Percentiles rank a stretch among this genome's conserved stretches.
These are phyloP conservation scores for Gavia stellata DNA, from an alignment of 2,113 vertebrate species.

Conservation along the genomic window DNA sequence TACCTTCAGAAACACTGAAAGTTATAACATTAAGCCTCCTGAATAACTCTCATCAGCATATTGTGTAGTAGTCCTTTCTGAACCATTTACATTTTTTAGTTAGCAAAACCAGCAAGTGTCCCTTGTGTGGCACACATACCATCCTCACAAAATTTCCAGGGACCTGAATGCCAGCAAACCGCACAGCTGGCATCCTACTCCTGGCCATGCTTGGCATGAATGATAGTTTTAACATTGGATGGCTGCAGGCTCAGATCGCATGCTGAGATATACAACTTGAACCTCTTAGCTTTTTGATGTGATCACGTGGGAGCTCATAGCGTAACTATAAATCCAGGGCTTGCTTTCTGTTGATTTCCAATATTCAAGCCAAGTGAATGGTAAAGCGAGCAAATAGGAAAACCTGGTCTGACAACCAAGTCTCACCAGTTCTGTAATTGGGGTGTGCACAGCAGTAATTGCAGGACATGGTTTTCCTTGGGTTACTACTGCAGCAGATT, in stretches of 20 bases:
- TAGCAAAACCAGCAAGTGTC: neutral
- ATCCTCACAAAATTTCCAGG: neutral
- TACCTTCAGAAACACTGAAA: neutral
- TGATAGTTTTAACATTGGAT: fast-evolving
- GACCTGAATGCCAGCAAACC: neutral
- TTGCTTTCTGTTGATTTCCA: neutral
- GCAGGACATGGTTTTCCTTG: neutral
- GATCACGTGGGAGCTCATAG: neutral
- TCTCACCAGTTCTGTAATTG: neutral
- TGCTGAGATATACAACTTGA: fast-evolving
- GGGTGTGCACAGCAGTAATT: neutral
- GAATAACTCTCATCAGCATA: neutral
- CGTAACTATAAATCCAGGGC: neutral
- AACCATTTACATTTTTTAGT: neutral
- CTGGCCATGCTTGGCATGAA: neutral
- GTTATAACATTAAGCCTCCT: neutral
- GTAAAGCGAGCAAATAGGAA: neutral
- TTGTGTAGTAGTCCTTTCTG: neutral
- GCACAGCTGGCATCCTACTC: neutral
- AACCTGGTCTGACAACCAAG: neutral
- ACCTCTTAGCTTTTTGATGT: neutral
- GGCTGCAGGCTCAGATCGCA: neutral
- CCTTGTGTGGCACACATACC: neutral
- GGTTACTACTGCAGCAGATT: neutral
- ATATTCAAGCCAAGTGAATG: neutral